A percentile compares a stretch with the other conserved stretches of the same genome.
phyloP scores from a whole-genome alignment of 2,888 invertebrate genomes.

The Apeira syringaria region DNA sequence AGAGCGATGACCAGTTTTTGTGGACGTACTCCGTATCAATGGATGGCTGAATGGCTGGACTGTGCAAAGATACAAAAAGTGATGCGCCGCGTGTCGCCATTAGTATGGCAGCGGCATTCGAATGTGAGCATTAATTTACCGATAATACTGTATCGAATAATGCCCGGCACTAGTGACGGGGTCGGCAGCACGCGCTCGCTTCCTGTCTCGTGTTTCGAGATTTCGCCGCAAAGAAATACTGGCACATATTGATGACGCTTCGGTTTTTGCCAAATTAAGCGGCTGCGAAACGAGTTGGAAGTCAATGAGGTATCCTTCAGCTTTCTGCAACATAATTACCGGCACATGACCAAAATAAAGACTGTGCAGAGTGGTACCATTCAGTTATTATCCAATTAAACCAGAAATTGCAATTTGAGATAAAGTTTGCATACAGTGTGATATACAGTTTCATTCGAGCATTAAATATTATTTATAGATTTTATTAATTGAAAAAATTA shows the following conservation, averaged over 20 bases:
- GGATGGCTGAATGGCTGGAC: conserved; percentile 70
- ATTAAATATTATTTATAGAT: too few species aligned
- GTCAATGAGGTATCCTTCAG: conserved; percentile 27
- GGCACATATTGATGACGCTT: conserved; percentile 31
- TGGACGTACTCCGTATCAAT: conserved; percentile 60
- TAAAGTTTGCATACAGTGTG: too few species aligned
- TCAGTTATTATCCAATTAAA: too few species aligned
- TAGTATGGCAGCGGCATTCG: conserved; percentile 73
- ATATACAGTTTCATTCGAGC: too few species aligned
- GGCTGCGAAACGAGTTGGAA: conserved; percentile 26
- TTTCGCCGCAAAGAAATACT: conserved; percentile 32
- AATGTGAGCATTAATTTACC: conserved; percentile 80
- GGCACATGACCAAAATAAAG: conserved; percentile 17
- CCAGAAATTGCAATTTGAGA: too few species aligned
- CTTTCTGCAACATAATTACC: conserved; percentile 26
- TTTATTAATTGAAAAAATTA: too few species aligned
- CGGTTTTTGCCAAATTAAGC: conserved; percentile 35
- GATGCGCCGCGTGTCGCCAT: conserved; percentile 74
- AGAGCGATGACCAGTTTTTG: conserved; percentile 63
- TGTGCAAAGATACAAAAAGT: conserved; percentile 54
- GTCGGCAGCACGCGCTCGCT: conserved; percentile 64
- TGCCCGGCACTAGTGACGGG: conserved; percentile 47
- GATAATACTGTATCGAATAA: conserved; percentile 76
- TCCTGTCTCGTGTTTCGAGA: conserved; percentile 48
- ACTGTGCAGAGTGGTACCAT: too few species aligned